Evolutionary conservation across 2,113 vertebrate species (phyloP), one percentile per base, ranked within the genome.

Genomic region (Sardina pilchardus): DNA sequence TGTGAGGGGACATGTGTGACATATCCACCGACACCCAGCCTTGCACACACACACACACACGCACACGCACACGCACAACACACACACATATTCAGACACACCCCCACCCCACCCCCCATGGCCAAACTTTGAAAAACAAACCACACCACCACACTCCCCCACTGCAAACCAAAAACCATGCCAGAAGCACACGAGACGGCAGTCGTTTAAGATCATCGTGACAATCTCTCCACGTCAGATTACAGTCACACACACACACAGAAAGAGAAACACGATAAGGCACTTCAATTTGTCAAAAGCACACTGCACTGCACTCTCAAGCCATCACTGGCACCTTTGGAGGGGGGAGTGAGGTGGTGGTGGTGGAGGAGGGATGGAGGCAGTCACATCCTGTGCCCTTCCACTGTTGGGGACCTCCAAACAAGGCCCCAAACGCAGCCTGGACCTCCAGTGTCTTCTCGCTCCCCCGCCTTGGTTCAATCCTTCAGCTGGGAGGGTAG

Each of bases 131-230:
- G 1, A 39, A 75, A 30, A 85, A 87, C 86, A 91, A 91, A 90
- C 89, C 43, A 85, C 86, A 82, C 90, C 86, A 89, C 87, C 16
- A 44, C 86, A 78, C 81, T 39, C 92, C 87, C 90, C 89, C 94
- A 95, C 94, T 88, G 92, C 95, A 95, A 94, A 93, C 92, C 91
- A 92, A 88, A 78, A 94, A 94, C 90, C 95, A 95, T 95, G 95
- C 95, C 91, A 92, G 91, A 92, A 91, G 91, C 93, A 93, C 89
- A 87, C 91, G 92, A 90, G 75, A 82, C 89, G 88, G 89, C 90
- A 90, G 88, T 90, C 90, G 81, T n/a, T 78, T 36, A 16, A 78
- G 39, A 78, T 78, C 89, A 91, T 92, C 92, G 92, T 85, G 85
- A 92, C 12, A 92, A 91, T 85, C 91, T 92, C 91, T 92, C 92